phyloP scores from a whole-genome alignment of 2,888 invertebrate genomes.

The Lochmaea crataegi region DNA sequence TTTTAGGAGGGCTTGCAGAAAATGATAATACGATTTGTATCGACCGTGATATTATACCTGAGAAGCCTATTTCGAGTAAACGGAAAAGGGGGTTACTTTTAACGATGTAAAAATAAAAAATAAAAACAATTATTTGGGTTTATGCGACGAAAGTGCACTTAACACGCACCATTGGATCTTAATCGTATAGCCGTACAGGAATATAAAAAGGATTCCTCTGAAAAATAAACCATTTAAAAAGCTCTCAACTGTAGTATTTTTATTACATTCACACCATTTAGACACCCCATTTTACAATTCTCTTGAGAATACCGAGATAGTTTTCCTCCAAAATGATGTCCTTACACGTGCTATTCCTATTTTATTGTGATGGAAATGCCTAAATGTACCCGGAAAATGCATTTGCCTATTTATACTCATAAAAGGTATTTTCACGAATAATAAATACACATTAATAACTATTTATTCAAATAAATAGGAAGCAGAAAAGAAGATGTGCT shows the following conservation, averaged over 20 bases:
- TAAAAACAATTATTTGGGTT: not conserved
- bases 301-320: conserved; percentile 20
- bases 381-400: conserved; percentile 19
- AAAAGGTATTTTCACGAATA: not conserved
- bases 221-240: conserved; percentile 25
- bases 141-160: conserved; percentile 16
- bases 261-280: conserved; percentile 33
- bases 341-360: conserved; percentile 17
- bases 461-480: too few relatives aligned
- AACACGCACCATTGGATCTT: conserved; percentile 17
- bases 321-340: conserved; percentile 25
- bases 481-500: too few relatives aligned
- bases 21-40: not conserved
- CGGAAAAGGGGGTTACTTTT: not conserved
- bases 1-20: too few relatives aligned
- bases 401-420: conserved; percentile 15
- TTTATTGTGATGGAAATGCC: conserved; percentile 29
- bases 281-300: conserved; percentile 29
- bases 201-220: conserved; percentile 13
- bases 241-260: conserved; percentile 29
- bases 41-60: not conserved
- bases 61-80: not conserved
- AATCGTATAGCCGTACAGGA: conserved; percentile 4
- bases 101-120: not conserved
- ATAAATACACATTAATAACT: not conserved